Evolutionary conservation across 1,140 invertebrate genomes (phyloP), one percentile per base, ranked within the genome.

Genomic region (Anoplolepis gracilipes): DNA sequence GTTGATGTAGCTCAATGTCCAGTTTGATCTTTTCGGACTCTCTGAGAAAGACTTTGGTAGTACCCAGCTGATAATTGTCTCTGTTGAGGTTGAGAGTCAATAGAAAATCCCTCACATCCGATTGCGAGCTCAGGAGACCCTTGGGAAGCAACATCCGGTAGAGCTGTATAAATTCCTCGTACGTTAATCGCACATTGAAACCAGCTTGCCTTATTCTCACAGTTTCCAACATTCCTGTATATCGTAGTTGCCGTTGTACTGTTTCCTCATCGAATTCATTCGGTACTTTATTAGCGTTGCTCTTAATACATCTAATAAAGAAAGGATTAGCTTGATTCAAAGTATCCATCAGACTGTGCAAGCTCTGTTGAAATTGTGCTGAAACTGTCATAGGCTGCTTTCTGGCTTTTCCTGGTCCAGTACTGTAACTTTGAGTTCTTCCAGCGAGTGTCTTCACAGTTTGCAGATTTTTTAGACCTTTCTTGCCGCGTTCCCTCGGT

Each of bases 261-360:
- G 98, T 98, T 81, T 98, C 98, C 88, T 99, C 98, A 93, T 99
- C 98, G 95, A 99, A 99, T 85, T 97, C 96, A 93, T 99, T 99
- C 1, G 99, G 96, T 85, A 98, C 97, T 96, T 99, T 99, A 67
- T 98, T 97, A 70, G 97, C 96, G 94, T 99, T 99, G 39, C 98
- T 99, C 94, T 99, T 99, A 90, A 99, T 99, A 94, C 99, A 99
- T 64, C 99, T 96, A 86, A 99, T 99, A 93, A 99, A 99, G 95
- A 99, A 99, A 1, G 99, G 99, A 95, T 99, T 99, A 0, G 98
- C 98, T 93, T 99, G 97, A 93, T 98, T 98, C 11, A 99, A 94
- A 0, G 98, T 99, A 90, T 98, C 97, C 98, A 99, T 99, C 16
- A 99, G 95, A 49, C 97, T 97, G 79, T 98, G 97, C 33, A 99